Base-by-base conservation (phyloP, 1,140 invertebrate species). In the Sitobion miscanthi region DNA sequence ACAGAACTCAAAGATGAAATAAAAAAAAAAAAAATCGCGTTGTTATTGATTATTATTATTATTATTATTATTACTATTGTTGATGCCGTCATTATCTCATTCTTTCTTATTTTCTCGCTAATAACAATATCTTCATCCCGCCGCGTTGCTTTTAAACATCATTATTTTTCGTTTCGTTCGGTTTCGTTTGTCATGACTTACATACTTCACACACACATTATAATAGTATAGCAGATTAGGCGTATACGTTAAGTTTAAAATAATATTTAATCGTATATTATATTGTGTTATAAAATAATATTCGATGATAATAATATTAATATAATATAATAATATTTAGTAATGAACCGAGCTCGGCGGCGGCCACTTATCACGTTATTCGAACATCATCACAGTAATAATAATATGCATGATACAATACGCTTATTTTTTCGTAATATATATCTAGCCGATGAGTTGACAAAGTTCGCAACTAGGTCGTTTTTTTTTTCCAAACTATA, bases 1-100 rank as follows among this genome's bases (percentile, higher is more conserved):
- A 83, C n/a, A 83, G 8, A 38, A 83, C n/a, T 83, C 21, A 38
- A 38, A 38, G n/a, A 38, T 83, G 21, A 83, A n/a, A 77, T n/a
- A 77, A 69, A 77, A 77, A 77, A n/a, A 77, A 69, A 77, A 69
- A 77, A 77, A 77, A 77, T 83, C 77, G 83, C 83, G 83, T 85
- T 85, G 83, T 85, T 85, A 85, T 85, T 85, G 42, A 45, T 85
- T 42, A 42, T 85, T 69, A 62, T 62, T 62, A 62, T 57, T 57
- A 57, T 69, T 69, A 69, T 57, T 57, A 57, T 69, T 69, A 77
- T n/a, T 77, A 77, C 9, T 85, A 42, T 85, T 45, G 83, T 85
- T 85, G 42, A 85, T 30, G 21, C 83, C 35, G 9, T 25, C 83
- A 85, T 85, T 35, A 35, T 45, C 42, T 85, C 42, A 42, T 85